A percentile compares a stretch with the other conserved stretches of the same genome.
phyloP scores from a whole-genome alignment of 2,113 vertebrate species.

The Papio anubis region DNA sequence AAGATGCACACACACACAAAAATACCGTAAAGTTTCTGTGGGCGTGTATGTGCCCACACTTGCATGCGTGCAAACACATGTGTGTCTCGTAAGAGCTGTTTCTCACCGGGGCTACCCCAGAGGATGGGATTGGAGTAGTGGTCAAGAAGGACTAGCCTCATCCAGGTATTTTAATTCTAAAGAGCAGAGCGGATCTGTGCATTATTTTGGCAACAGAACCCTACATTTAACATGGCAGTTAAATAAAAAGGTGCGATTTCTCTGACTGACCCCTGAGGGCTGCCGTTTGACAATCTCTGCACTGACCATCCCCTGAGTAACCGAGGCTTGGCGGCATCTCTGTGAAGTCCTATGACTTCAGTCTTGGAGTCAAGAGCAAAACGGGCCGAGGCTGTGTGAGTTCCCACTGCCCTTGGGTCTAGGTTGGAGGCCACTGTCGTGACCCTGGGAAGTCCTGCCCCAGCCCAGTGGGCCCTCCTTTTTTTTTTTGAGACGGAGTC shows the following conservation, averaged over 20 bases:
- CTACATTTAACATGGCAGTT: not conserved
- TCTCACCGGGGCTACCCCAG: not conserved
- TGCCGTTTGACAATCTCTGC: not conserved
- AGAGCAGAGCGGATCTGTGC: not conserved
- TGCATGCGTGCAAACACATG: too few species aligned
- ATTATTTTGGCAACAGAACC: not conserved
- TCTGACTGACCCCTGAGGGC: not conserved
- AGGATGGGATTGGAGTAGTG: not conserved
- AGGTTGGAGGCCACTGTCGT: too few species aligned
- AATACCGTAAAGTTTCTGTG: not conserved
- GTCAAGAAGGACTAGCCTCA: not conserved
- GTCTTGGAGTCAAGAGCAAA: not conserved
- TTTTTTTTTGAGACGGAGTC: too few species aligned
- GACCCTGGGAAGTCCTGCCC: not conserved
- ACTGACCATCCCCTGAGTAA: rapidly evolving
- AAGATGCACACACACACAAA: not conserved
- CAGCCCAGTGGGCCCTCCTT: too few species aligned
- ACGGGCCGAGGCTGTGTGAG: too few species aligned
- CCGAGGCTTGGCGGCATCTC: not conserved
- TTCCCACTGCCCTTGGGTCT: not conserved
- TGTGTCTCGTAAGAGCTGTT: not conserved
- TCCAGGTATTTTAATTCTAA: not conserved
- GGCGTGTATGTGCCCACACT: not conserved
- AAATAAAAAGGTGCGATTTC: not conserved
- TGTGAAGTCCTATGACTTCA: not conserved